A percentile compares a stretch with the other conserved stretches of the same genome.
Evolutionary conservation across 2,797 vertebrate species (phyloP).

Genomic region (Propithecus deckenii): DNA sequence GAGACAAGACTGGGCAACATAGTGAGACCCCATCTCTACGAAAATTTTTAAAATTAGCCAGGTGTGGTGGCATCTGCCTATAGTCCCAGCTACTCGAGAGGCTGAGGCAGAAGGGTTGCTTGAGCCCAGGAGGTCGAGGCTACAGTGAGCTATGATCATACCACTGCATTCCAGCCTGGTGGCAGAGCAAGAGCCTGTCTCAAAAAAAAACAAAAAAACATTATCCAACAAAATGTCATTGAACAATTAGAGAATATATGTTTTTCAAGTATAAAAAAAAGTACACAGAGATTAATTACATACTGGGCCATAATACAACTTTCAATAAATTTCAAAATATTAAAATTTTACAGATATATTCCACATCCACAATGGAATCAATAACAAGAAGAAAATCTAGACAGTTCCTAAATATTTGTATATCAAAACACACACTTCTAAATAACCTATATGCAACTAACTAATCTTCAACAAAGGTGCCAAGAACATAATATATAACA

Average conservation of each 20-base stretch:
- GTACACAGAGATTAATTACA: neutral
- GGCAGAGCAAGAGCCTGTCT: no score
- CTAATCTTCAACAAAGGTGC: no score
- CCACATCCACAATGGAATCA: neutral
- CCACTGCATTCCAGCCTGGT: no score
- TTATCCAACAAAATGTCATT: neutral
- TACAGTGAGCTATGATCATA: no score
- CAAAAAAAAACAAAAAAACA: no score
- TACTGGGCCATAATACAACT: neutral
- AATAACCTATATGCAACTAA: neutral
- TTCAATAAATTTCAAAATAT: neutral
- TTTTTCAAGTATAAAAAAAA: neutral
- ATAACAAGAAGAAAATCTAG: neutral
- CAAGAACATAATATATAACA: no score
- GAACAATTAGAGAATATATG: neutral
- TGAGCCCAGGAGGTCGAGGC: no score
- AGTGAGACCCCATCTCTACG: no score
- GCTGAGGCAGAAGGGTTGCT: no score
- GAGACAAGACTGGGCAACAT: neutral
- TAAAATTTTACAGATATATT: neutral
- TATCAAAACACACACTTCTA: neutral
- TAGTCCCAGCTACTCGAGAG: no score
- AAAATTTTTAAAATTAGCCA: no score
- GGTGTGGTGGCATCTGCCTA: no score
- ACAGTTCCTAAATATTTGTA: neutral